Evolutionary conservation across 2,113 vertebrate genomes (phyloP).

Genomic region (Brachionichthys hirsutus): DNA sequence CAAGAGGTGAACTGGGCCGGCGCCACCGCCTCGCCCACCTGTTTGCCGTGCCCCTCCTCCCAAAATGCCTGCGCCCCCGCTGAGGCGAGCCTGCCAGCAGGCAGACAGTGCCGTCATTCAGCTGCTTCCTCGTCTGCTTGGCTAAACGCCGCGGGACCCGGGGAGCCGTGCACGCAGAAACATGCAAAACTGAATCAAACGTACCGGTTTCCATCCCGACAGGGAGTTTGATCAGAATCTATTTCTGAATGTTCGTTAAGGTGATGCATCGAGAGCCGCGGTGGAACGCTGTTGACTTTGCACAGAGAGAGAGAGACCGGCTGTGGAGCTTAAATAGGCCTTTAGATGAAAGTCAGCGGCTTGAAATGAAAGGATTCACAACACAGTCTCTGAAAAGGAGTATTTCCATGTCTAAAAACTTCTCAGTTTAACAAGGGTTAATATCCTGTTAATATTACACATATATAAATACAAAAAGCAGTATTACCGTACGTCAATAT

Average conservation of each 20-base stretch:
- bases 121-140: constrained; percentile 65
- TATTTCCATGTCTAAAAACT: too few relatives aligned
- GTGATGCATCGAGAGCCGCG: constrained; percentile 17
- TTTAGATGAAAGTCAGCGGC: constrained; percentile 11
- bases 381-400: not conserved
- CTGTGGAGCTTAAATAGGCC: constrained; percentile 52
- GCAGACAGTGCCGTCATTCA: constrained; percentile 71
- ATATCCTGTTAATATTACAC: too few relatives aligned
- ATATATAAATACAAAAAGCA: too few relatives aligned
- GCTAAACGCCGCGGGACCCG: constrained; percentile 54
- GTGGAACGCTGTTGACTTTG: constrained; percentile 35
- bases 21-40: constrained; percentile 63
- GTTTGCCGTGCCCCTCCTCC: constrained; percentile 39
- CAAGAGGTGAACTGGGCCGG: too few relatives aligned
- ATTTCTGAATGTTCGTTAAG: too few relatives aligned
- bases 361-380: constrained; percentile 15
- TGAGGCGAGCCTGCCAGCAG: constrained; percentile 49
- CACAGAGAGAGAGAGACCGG: constrained; percentile 49
- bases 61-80: constrained; percentile 15
- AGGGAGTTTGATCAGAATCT: too few relatives aligned
- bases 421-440: too few relatives aligned
- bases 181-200: constrained; percentile 31
- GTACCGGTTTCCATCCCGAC: constrained; percentile 1
- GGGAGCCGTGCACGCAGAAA: constrained; percentile 35
- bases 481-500: too few relatives aligned